phyloP scores from a whole-genome alignment of 2,888 invertebrate species.

The Eristalinus sepulchralis region DNA sequence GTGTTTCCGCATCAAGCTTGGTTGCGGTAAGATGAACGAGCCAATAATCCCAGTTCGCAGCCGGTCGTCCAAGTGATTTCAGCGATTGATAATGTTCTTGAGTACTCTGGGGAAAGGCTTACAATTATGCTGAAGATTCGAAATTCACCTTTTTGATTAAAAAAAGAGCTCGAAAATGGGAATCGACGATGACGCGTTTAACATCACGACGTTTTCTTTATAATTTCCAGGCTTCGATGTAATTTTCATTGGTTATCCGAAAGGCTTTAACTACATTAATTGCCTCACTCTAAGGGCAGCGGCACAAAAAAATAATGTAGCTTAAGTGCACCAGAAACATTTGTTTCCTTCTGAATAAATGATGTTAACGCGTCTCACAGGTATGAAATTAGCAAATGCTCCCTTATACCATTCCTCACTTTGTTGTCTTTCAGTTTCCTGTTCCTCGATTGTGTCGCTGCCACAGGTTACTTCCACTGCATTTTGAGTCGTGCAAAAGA shows the following conservation, averaged over 20 bases:
- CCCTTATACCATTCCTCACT: constrained; percentile 36
- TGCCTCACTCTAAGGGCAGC: too few species aligned
- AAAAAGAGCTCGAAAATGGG: too few species aligned
- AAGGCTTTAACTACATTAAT: too few species aligned
- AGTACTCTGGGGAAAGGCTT: neutral
- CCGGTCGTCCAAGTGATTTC: constrained; percentile 21
- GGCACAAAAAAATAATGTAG: too few species aligned
- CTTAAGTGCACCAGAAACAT: too few species aligned
- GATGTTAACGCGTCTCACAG: too few species aligned
- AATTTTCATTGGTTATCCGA: too few species aligned
- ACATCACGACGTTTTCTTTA: too few species aligned
- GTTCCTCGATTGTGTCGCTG: neutral
- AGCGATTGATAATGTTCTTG: constrained; percentile 11
- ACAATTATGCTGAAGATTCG: neutral
- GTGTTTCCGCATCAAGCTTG: neutral
- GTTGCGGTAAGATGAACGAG: constrained; percentile 12
- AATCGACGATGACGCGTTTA: too few species aligned
- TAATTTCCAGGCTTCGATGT: neutral
- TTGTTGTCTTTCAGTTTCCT: constrained; percentile 22
- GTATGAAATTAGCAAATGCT: neutral
- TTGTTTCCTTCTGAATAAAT: too few species aligned
- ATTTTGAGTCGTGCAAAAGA: too few species aligned
- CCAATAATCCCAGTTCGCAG: constrained; percentile 52
- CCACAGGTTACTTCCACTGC: too few species aligned
- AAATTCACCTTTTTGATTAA: neutral